Evolutionary conservation across 92 coral and sea anemone species (phyloP), one percentile per base, ranked within the genome.

Genomic region (Blastomussa wellsi): DNA sequence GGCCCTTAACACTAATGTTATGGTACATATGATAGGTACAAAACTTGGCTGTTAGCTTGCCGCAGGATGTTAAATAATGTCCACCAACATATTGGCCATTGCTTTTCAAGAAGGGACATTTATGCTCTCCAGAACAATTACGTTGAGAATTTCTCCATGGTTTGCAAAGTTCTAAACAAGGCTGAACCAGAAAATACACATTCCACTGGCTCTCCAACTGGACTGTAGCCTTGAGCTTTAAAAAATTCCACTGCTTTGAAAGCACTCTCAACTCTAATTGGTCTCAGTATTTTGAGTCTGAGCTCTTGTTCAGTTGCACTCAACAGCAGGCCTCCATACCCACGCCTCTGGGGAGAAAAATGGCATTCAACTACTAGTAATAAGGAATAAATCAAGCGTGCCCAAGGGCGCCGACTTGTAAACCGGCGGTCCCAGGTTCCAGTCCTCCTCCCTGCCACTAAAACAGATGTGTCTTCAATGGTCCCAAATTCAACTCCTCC

Each of bases 191-290:
- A 90, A 85, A 86, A 80, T 5, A 93, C 90, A 81, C 94, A 95
- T 29, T 86, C 91, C 7, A 89, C 65, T 11, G 93, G 92, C 13
- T 88, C 93, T 16, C 99, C 99, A 42, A 94, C 79, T 77, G 78
- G 76, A 32, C 41, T 66, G 78, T 97, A 97, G 28, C 98, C 95
- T 82, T 84, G 85, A 79, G 91, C 86, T 67, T 72, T 87, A 75
- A 94, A 97, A 74, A 97, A 97, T 12, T 86, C 88, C 60, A 91
- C 91, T 57, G 99, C 93, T 79, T 83, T 97, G 17, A 77, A 59
- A 0, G 98, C 98, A 91, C 99, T 97, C 65, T 94, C 93, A 67
- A 97, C 92, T 79, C 95, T 89, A 13, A 97, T 79, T 22, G 99
- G 95, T 64, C 98, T 79, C 4, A 79, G 85, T 52, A 86, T 79